Base-by-base conservation (phyloP, 2,888 invertebrate species). In the Machimus atricapillus region DNA sequence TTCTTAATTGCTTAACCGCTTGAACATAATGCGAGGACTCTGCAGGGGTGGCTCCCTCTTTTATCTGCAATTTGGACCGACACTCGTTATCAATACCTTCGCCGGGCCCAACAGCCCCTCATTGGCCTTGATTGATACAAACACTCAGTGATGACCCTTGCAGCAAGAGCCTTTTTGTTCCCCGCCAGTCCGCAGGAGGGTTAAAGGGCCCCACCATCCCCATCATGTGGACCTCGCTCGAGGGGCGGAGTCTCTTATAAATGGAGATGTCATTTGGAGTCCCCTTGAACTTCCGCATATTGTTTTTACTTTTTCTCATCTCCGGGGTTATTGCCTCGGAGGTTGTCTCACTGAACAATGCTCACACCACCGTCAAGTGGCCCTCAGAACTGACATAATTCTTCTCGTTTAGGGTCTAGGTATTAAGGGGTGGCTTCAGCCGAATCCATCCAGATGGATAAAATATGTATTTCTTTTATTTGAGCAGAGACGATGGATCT, bases 1-100 rank as follows among this genome's bases (percentile, higher is more conserved):
- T 83, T 83, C 66, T 73, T 83, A 73, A 83, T 58, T 83, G 83
- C 83, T 83, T 58, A 83, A 83, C 83, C 83, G 83, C 73, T 83
- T 58, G 73, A 83, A 83, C 66, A 83, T 40, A 83, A 83, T 19
- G 19, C 37, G n/a, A 37, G 6, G 14, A 37, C 23, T 43, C 9
- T 37, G 23, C 37, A 46, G 66, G 83, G 83, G 66, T 73, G 83
- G 73, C 12, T 31, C 83, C 73, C 73, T 66, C 52, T 31, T 46
- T 83, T n/a, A 37, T 34, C 27, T 27, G 8, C 81, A 73, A 83
- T 73, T 66, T 23, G 19, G 52, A 66, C 40, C 19, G 66, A 37
- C 31, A 27, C 52, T 23, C 66, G 66, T 83, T 83, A 83, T 83
- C 83, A 83, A 23, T 66, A 83, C 40, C 83, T 66, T 19, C 58